Base-by-base conservation (phyloP, 2,888 invertebrate genomes). In the Hartigia nigra region DNA sequence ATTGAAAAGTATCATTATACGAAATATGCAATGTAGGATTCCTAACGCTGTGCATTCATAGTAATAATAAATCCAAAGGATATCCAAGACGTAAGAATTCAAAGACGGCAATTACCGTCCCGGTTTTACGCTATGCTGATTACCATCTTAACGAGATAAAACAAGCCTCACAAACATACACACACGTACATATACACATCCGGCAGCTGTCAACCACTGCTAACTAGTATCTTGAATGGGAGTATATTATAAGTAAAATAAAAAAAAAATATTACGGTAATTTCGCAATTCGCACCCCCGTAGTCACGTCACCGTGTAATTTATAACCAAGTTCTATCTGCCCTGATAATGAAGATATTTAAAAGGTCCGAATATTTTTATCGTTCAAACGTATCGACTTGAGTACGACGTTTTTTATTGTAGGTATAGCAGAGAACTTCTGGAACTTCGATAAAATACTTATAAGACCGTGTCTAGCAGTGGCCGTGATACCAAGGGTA, bases 91-190 rank as follows among this genome's bases (percentile, higher is more conserved):
- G 55, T 55, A 55, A 55, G 23, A 55, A 55, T 55, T 55, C 55
- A 55, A 55, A 14, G 55, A 55, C 23, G 55, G 55, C 55, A 55
- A 55, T 55, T 55, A 55, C 55, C 23, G 31, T 34, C 32, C 72
- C 72, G 31, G 72, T 32, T 31, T 72, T 72, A 72, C 72, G 72
- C 72, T 72, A 72, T 31, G 31, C 72, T 72, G 78, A 79, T 79
- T 79, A 79, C 76, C 78, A 76, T 79, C 78, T 74, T 69, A 74
- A 76, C 78, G 69, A 76, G 78, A 79, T 79, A 79, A 76, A 55
- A 76, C 74, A 74, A 36, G 76, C 37, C 34, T 55, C 35, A 76
- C 36, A 75, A 70, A 70, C 3, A n/a, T 31, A 70, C 70, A 32
- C 31, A n/a, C 70, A 31, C 0, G n/a, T n/a, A 34, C 32, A 9